These are phyloP conservation scores for Nephrocerus scutellatus DNA, from an alignment of 2,888 invertebrate species.

Conservation along the genomic window DNA sequence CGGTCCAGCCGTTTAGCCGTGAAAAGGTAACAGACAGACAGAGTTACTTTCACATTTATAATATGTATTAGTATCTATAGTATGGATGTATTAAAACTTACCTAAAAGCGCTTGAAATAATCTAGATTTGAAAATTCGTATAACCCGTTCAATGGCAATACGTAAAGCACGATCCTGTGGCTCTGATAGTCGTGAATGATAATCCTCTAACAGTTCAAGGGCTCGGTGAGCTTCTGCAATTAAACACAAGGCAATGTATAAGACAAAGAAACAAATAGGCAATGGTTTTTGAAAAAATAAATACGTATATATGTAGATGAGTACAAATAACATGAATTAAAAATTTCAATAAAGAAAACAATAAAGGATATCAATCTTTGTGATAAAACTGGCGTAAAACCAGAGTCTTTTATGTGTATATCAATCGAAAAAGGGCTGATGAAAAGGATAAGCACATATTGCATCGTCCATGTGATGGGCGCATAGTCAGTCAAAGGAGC, in stretches of 20 bases:
- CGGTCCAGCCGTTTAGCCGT: too few relatives aligned
- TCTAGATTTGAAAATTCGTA: slow-evolving; percentile 95
- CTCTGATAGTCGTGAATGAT: slow-evolving; percentile 87
- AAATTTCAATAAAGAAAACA: not conserved
- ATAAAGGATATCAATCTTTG: not conserved
- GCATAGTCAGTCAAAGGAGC: too few relatives aligned
- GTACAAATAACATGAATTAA: not conserved
- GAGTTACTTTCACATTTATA: too few relatives aligned
- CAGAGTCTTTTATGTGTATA: too few relatives aligned
- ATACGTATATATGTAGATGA: not conserved
- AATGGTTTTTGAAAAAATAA: not conserved
- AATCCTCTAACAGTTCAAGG: slow-evolving; percentile 95
- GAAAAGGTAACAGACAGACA: too few relatives aligned
- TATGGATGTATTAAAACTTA: slow-evolving; percentile 51
- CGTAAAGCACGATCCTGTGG: slow-evolving; percentile 93
- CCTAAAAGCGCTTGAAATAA: slow-evolving; percentile 97
- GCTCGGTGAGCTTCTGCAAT: slow-evolving; percentile 94
- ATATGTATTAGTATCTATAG: too few relatives aligned
- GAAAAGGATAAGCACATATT: too few relatives aligned
- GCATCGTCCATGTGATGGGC: too few relatives aligned
- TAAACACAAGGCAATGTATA: slow-evolving; percentile 19
- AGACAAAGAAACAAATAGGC: not conserved
- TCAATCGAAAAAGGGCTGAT: too few relatives aligned
- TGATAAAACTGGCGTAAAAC: too few relatives aligned
- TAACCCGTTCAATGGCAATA: slow-evolving; percentile 94